Conservation (phyloP, 2,113 vertebrate species). For the Columba livia region DNA sequence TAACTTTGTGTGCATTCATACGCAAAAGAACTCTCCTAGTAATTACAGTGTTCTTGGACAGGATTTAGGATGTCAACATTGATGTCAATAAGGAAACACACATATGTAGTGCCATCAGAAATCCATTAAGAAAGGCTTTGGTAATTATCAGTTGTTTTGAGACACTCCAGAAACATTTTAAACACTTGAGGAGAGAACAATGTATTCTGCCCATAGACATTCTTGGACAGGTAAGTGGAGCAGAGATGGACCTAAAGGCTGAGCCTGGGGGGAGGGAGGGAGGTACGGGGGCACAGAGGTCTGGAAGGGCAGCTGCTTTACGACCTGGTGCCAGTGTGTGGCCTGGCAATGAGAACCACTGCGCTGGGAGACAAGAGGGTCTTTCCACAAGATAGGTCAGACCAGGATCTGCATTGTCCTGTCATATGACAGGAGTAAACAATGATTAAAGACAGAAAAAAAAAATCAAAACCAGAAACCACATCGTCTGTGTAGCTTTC, state of each 20-base stretch:
- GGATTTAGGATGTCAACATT: background rate
- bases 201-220: rapidly evolving
- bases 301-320: background rate
- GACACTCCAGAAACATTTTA: background rate
- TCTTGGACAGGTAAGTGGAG: background rate
- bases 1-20: background rate
- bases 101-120: background rate
- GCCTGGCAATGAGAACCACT: background rate
- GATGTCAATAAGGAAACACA: background rate
- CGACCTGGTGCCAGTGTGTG: background rate
- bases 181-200: background rate
- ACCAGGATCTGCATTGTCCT: background rate
- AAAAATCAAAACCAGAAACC: background rate
- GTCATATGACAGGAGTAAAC: background rate
- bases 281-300: background rate
- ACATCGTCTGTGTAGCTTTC: rapidly evolving
- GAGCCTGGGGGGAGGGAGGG: background rate
- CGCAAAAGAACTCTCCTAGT: background rate
- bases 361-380: rapidly evolving
- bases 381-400: background rate
- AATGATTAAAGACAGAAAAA: background rate
- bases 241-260: background rate
- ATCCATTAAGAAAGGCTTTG: background rate
- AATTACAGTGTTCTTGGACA: background rate
- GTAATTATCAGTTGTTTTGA: background rate